A percentile compares a stretch with the other conserved stretches of the same genome.
Conservation (phyloP, 2,888 invertebrate species). For the Heliconius ismenius region DNA sequence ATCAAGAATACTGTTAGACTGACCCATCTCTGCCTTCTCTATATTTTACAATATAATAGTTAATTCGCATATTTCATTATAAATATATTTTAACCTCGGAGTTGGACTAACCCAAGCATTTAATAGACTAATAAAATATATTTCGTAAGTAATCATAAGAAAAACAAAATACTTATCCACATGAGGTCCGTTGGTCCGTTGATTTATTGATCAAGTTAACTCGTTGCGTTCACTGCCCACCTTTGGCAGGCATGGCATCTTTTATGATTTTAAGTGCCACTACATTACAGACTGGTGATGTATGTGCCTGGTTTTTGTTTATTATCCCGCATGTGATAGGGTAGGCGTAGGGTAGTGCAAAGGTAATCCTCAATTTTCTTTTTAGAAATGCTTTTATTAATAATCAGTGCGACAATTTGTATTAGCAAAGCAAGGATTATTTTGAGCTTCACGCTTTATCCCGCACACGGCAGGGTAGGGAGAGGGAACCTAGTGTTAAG, state of each 20-base stretch:
- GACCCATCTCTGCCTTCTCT: too few species aligned
- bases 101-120: conserved; percentile 10
- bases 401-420: too few species aligned
- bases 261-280: conserved; percentile 15
- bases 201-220: conserved; percentile 45
- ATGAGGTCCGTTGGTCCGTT: conserved; percentile 63
- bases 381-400: too few species aligned
- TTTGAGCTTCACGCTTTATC: too few species aligned
- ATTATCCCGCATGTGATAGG: background rate
- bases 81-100: background rate
- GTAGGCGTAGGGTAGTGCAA: background rate
- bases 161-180: conserved; percentile 57
- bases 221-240: conserved; percentile 19
- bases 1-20: background rate
- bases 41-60: background rate
- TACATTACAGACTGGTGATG: background rate
- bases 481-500: too few species aligned
- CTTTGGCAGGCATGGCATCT: conserved; percentile 11
- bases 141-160: conserved; percentile 60
- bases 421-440: too few species aligned
- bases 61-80: conserved; percentile 6
- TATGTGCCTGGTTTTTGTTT: background rate
- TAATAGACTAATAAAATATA: conserved; percentile 58
- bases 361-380: background rate
- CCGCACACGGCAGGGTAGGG: too few species aligned